Percentiles rank a stretch among this genome's conserved stretches.
phyloP scores from a whole-genome alignment of 30 jellyfish, hydroid and myxozoan species.

The Catostylus mosaicus region DNA sequence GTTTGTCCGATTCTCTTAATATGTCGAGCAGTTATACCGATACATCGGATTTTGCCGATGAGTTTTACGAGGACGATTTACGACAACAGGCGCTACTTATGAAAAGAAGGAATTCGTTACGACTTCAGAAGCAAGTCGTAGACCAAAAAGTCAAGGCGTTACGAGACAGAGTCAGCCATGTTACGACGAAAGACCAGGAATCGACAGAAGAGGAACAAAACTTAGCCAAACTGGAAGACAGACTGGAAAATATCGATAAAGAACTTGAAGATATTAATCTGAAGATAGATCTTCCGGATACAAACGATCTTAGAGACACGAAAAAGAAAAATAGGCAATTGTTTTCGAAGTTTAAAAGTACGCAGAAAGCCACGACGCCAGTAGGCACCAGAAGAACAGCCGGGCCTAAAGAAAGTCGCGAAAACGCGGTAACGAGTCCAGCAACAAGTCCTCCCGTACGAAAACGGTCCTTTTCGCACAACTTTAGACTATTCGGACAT shows the following conservation, averaged over 20 bases:
- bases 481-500: constrained; percentile 34
- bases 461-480: constrained; percentile 41
- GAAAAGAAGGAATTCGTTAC: constrained; percentile 66
- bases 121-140: constrained; percentile 34
- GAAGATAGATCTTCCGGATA: constrained; percentile 10
- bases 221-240: constrained; percentile 23
- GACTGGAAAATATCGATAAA: constrained; percentile 18
- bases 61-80: constrained; percentile 18
- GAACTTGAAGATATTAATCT: constrained; percentile 28
- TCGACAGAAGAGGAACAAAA: constrained; percentile 39
- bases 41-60: neutral
- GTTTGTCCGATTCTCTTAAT: constrained; percentile 8
- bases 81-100: constrained; percentile 52
- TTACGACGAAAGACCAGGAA: constrained; percentile 23
- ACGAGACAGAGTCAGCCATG: constrained; percentile 22
- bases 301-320: constrained; percentile 26
- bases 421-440: constrained; percentile 14
- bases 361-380: constrained; percentile 40
- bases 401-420: neutral
- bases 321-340: constrained; percentile 34
- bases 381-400: neutral
- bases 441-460: constrained; percentile 53
- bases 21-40: neutral
- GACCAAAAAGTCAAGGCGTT: constrained; percentile 33
- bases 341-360: constrained; percentile 53